These are phyloP conservation scores for Neocrepidodera transversa DNA, from an alignment of 2,888 invertebrate genomes.

Conservation along the genomic window DNA sequence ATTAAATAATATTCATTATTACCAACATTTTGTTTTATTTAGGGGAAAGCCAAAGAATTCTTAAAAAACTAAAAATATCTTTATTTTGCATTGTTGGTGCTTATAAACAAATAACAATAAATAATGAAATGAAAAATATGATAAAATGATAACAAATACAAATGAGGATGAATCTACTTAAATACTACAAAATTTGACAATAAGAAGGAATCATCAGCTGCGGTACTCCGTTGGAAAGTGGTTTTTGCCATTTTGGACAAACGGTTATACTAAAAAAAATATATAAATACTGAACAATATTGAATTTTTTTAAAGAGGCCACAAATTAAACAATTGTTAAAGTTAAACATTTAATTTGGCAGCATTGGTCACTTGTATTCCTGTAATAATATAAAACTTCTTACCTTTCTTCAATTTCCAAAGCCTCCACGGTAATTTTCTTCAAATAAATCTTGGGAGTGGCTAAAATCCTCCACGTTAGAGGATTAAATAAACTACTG, in stretches of 20 bases:
- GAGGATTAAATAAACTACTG: conserved; percentile 79
- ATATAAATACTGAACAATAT: not conserved
- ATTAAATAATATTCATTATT: conserved; percentile 36
- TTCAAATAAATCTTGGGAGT: conserved; percentile 78
- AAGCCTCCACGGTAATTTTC: conserved; percentile 73
- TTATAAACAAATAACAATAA: conserved; percentile 33
- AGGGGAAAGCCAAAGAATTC: not conserved
- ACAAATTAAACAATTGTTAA: too few relatives aligned
- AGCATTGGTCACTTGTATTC: too few relatives aligned
- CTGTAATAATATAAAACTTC: too few relatives aligned
- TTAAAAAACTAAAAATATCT: conserved; percentile 14
- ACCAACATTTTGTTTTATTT: conserved; percentile 6
- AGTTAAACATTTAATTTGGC: too few relatives aligned
- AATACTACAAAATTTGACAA: conserved; percentile 45
- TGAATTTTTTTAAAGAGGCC: too few relatives aligned
- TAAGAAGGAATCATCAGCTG: conserved; percentile 59
- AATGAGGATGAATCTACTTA: conserved; percentile 9
- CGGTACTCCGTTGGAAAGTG: conserved; percentile 71
- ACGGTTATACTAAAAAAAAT: conserved; percentile 71
- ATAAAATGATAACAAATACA: conserved; percentile 15
- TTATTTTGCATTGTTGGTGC: conserved; percentile 34
- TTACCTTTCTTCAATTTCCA: conserved; percentile 75
- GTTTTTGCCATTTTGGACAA: conserved; percentile 71
- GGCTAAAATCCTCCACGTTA: conserved; percentile 81
- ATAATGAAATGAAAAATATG: conserved; percentile 16